Percentiles rank a stretch among this genome's conserved stretches.
Conservation (phyloP, 2,797 vertebrate genomes). For the Eremophila alpestris region DNA sequence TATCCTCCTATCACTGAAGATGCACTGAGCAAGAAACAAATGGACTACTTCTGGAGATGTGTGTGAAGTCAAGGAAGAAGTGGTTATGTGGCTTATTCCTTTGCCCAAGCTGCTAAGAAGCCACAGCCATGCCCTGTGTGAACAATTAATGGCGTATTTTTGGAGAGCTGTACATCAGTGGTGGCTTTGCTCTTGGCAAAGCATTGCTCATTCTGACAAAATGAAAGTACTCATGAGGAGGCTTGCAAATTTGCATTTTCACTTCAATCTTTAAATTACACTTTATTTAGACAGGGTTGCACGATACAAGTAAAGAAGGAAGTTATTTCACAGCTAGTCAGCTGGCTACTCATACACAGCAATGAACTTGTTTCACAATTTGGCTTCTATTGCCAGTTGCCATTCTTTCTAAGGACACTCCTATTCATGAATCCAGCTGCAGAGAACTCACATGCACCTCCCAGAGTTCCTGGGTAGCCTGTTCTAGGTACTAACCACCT, state of each 20-base stretch:
- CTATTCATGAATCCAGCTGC: background rate
- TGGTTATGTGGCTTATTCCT: background rate
- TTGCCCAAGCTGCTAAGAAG: background rate
- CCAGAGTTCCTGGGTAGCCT: background rate
- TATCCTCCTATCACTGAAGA: background rate
- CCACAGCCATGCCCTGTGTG: background rate
- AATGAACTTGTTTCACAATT: background rate
- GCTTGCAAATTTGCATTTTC: background rate
- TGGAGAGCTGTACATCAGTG: background rate
- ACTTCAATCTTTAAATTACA: background rate
- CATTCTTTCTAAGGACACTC: background rate
- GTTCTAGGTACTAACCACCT: background rate
- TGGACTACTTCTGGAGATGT: accelerated
- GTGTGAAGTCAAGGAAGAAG: background rate
- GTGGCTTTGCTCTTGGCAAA: background rate
- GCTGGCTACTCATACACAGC: background rate
- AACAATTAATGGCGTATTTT: background rate
- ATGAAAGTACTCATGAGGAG: background rate
- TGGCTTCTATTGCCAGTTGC: background rate
- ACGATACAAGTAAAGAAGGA: background rate
- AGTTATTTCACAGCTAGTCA: background rate
- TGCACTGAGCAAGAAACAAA: background rate
- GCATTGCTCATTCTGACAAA: background rate
- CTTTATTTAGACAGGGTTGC: background rate
- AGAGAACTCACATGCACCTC: background rate